Conservation (phyloP, 2,797 vertebrate genomes). For the Sebastes minor region DNA sequence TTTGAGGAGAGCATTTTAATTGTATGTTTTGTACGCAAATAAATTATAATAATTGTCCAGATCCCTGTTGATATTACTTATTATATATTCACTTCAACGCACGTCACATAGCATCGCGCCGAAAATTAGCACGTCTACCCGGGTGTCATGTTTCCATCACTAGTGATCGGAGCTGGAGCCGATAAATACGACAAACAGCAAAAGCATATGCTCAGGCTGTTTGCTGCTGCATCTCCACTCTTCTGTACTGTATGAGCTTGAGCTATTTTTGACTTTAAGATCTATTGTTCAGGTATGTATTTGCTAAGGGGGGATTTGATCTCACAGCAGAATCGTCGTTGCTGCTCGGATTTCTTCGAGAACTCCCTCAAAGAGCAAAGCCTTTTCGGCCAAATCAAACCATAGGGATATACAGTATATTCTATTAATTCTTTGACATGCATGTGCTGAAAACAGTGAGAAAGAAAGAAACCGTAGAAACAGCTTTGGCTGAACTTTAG, state of each 20-base stretch:
- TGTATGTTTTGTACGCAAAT: background rate
- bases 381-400: background rate
- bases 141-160: background rate
- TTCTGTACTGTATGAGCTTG: background rate
- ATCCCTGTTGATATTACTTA: background rate
- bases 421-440: background rate
- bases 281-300: background rate
- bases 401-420: background rate
- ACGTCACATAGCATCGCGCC: background rate
- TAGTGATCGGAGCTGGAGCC: background rate
- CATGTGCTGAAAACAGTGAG: background rate
- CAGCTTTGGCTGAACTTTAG: background rate
- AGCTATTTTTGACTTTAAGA: background rate
- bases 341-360: background rate
- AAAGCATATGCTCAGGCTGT: background rate
- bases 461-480: background rate
- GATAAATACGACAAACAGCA: background rate
- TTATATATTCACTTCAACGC: background rate
- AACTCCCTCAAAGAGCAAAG: background rate
- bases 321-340: background rate
- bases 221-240: background rate
- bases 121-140: background rate
- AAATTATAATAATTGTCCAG: background rate
- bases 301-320: background rate
- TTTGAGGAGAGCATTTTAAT: background rate